Evolutionary conservation across 2,113 vertebrate species (phyloP), one percentile per base, ranked within the genome.

Genomic region (Potamarius usumacintae): DNA sequence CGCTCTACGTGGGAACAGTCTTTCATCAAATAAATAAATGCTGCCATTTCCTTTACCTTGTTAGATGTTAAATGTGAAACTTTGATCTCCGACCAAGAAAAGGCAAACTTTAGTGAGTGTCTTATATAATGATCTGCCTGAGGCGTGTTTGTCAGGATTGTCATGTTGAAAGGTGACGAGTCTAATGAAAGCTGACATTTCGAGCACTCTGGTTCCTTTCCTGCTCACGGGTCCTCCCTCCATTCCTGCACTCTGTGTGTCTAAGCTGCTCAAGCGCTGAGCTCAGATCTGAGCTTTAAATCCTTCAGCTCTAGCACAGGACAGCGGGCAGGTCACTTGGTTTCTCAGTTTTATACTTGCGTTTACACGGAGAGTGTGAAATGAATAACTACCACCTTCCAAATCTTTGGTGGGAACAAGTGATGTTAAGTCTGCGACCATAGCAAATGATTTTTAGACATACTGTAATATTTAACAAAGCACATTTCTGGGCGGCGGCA

Each of bases 261-360:
- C 57, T 79, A 78, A 89, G 81, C 58, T 12, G 72, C 63, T 87
- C 62, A 87, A 72, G 17, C n/a, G 12, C 34, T 89, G 50, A 83
- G 87, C 65, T 30, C 53, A 30, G n/a, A 22, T 1, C 78, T 34
- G n/a, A 81, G 42, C 67, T 76, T 25, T 85, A 42, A 72, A 72
- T 62, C 62, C 48, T 63, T 20, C 0, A 20, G 27, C 69, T 88
- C 8, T 20, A 34, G 12, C 0, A 4, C 65, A 7, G 50, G 18
- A 11, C 6, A 72, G 78, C 0, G 53, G 77, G 25, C n/a, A 82
- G 78, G 53, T 58, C 55, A 77, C 50, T n/a, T 2, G 48, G 55
- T 17, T 60, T 58, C 27, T 58, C 7, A 2, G 8, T 81, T 81
- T 81, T 4, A 22, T 18, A 18, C 25, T 58, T 20, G 17, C 11